Evolutionary conservation across 2,888 invertebrate genomes (phyloP), one percentile per base, ranked within the genome.

Genomic region (Teleogryllus oceanicus): DNA sequence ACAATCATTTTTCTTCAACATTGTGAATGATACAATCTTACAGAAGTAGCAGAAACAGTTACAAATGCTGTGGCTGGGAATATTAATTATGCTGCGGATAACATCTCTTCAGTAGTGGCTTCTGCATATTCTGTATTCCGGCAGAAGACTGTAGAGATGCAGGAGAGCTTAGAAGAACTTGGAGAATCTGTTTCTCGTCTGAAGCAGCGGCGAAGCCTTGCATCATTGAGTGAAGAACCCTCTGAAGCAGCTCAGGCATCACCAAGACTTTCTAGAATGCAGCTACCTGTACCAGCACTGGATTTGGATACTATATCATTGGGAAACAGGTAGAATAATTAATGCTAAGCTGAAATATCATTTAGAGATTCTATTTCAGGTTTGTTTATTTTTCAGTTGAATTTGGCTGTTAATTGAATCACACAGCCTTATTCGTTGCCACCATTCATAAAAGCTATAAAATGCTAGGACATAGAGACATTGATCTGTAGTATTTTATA

Each of bases 81-180:
- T 83, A 84, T 86, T 37, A 85, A 85, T 78, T 85, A 84, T 81
- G 86, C 85, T 24, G 85, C 86, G 18, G 85, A 85, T 78, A 86
- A 86, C 81, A 86, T 86, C 16, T 84, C 84, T 16, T 85, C 85
- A 18, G 85, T 85, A 11, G 86, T 89, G 2, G 87, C 87, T n/a
- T 88, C 88, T 49, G 89, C 89, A 0, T 89, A 88, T 82, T 89
- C 89, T 0, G 88, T 88, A 11, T 85, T 89, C 81, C 85, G 88
- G 1, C 89, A 89, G 83, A 88, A 87, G 77, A 89, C 89, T 11
- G 83, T 84, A 5, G 84, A 84, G 82, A 84, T 85, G 82, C 85
- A 85, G 84, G 84, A 84, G 76, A 84, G 84, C 78, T 80, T 85
- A 77, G 84, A 84, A 80, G 84, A 84, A 76, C 77, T 84, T 11